Base-by-base conservation (phyloP, 2,888 invertebrate genomes). In the Lasioglossum zephyrum region DNA sequence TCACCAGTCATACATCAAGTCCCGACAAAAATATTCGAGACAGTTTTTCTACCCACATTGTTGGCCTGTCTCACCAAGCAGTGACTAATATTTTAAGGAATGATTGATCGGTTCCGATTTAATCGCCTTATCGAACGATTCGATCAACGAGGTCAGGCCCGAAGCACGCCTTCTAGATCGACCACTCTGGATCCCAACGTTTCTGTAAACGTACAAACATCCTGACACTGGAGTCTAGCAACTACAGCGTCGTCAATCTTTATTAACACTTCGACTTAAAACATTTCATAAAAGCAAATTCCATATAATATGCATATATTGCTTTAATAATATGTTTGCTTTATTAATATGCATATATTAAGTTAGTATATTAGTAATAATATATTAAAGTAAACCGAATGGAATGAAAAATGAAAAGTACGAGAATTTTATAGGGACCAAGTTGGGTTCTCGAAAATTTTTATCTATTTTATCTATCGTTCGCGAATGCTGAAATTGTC, bases 61-160 rank as follows among this genome's bases (percentile, higher is more conserved):
- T 31, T 16, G 63, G 63, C 63, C 31, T 39, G 31, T 69, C 66
- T 69, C 66, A 8, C 66, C 36, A 18, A 36, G 36, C 18, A 22
- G 39, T 8, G 66, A 36, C 66, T 39, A 69, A 69, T 69, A 69
- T 69, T 69, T 69, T 22, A 36, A 69, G 36, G 26, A 69, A 36
- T 69, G 66, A 69, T 69, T 69, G 66, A 69, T 69, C 66, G 66
- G 66, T 36, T 39, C 22, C 22, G 66, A 39, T 39, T 69, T 36
- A 69, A 69, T 49, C 36, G 53, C 18, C 22, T 22, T 49, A 49
- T 36, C 31, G n/a, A 53, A 22, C n/a, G 49, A 53, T 53, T 53
- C 73, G 31, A 53, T 36, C 53, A 36, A 4, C 22, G 16, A 63
- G 31, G 63, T 16, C 63, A 31, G 31, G 31, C 31, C 31, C n/a